Base-by-base conservation (phyloP, 2,888 invertebrate genomes). In the Xestia xanthographa region DNA sequence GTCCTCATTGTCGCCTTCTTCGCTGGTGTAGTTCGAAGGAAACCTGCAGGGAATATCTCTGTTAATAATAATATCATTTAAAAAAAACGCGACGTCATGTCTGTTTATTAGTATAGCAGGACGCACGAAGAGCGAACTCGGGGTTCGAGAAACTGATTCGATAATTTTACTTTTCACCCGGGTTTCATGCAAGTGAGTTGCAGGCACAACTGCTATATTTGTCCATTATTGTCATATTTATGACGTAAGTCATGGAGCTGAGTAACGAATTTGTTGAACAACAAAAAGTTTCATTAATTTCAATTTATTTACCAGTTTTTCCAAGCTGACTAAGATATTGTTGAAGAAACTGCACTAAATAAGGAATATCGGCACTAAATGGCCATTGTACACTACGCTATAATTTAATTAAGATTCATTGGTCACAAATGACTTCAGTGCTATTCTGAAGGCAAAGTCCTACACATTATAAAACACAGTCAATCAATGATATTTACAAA, bases 11-110 rank as follows among this genome's bases (percentile, higher is more conserved):
- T 98, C 98, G 87, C 98, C 98, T 92, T 98, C 98, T 94, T 98
- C 98, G 92, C 98, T 98, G 82, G 99, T 99, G 95, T 99, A 99
- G 96, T 99, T 99, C 71, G 99, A 99, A 17, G 99, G 99, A 94
- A 99, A 99, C 99, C 99, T 99, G 89, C 12, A 17, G 17, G 4
- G 9, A 72, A 72, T n/a, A 14, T 22, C 8, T 69, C 26, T 22
- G 0, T 65, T 65, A 69, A 17, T 60, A 41, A n/a, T 34, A 22
- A 17, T 22, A 41, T 17, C 8, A 26, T 8, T 29, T 6, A n/a
- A 26, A 22, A 50, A 3, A 56, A 53, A 11, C n/a, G 12, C 12
- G 12, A n/a, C n/a, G 12, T 53, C 0, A 5, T 5, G 9, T 22
- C 2, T 17, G 6, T 22, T 43, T 6, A 14, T 22, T 29, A 58